phyloP scores from a whole-genome alignment of 2,113 vertebrate species.

The Dolichotis patagonum region DNA sequence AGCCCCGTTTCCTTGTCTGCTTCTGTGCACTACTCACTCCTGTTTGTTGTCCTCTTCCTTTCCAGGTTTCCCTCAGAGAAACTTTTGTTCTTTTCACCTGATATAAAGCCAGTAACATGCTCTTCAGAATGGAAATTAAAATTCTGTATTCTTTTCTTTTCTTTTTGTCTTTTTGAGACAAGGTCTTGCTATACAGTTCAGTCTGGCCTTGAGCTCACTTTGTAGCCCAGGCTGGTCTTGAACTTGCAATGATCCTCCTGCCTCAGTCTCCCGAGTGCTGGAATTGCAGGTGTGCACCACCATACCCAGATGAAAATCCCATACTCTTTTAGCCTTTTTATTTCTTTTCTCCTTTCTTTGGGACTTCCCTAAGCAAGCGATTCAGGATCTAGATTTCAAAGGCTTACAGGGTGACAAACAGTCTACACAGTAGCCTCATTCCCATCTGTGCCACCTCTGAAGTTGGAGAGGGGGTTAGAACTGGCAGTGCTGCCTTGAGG shows the following conservation, averaged over 20 bases:
- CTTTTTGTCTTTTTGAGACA: too few relatives aligned
- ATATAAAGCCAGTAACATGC: background rate
- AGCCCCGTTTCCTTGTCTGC: too few relatives aligned
- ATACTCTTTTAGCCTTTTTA: background rate
- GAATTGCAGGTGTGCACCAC: too few relatives aligned
- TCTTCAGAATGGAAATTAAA: constrained; percentile 8
- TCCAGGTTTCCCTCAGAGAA: background rate
- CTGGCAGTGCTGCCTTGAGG: background rate
- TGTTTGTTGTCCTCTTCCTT: background rate
- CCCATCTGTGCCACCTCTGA: background rate
- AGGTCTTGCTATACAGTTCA: too few relatives aligned
- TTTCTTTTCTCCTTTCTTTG: background rate
- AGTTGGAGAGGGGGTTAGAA: background rate
- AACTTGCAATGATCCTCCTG: too few relatives aligned
- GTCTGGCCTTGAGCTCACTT: too few relatives aligned
- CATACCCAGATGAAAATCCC: background rate
- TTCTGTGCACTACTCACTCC: background rate
- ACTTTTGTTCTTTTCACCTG: background rate
- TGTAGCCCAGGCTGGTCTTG: too few relatives aligned
- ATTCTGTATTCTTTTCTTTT: background rate
- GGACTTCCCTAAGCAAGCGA: background rate
- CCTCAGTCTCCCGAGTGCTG: too few relatives aligned
- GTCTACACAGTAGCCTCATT: background rate
- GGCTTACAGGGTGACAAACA: background rate
- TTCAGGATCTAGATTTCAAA: background rate